Base-by-base conservation (phyloP, 2,888 invertebrate genomes). In the Pheosia gnoma region DNA sequence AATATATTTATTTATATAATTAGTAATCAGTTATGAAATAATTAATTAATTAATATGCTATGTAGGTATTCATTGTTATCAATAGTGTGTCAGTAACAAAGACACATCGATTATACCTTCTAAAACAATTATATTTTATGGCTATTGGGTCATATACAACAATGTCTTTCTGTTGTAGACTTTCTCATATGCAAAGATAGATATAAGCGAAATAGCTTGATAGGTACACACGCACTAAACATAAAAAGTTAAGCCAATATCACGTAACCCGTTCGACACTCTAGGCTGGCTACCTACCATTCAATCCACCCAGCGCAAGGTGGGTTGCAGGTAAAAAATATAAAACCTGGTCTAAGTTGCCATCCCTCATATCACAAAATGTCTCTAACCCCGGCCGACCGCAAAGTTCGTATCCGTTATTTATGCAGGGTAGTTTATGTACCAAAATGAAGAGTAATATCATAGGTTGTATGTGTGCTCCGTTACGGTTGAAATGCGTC, bases 391-490 rank as follows among this genome's bases (percentile, higher is more conserved):
- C 73, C 59, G 13, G 43, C 49, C 61, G 58, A 57, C 57, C 55
- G 61, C 75, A 74, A 72, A 69, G 8, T 51, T 51, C 10, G 57
- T 67, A 65, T 68, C 53, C 57, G 61, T 69, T 72, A 65, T 74
- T 72, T 72, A 73, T 69, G 63, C 61, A 41, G 58, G 61, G 55
- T 59, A 66, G 54, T 68, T 66, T 59, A 68, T 55, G 67, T 70
- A 61, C 52, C 68, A 71, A 59, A 71, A 66, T 71, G 66, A 56
- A 74, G 59, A 54, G 54, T 65, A 62, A 68, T 63, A 64, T 74
- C 69, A 74, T 68, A 68, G 71, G 74, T 71, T 63, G 72, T 74
- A 66, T 68, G 66, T 60, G 72, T 62, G 59, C 36, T 49, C 57
- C 36, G 56, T 63, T 58, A 67, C 62, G 38, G 43, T 13, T 11